A percentile compares a stretch with the other conserved stretches of the same genome.
These are phyloP conservation scores for Prionailurus bengalensis DNA, from an alignment of 2,113 vertebrate genomes.

Conservation along the genomic window DNA sequence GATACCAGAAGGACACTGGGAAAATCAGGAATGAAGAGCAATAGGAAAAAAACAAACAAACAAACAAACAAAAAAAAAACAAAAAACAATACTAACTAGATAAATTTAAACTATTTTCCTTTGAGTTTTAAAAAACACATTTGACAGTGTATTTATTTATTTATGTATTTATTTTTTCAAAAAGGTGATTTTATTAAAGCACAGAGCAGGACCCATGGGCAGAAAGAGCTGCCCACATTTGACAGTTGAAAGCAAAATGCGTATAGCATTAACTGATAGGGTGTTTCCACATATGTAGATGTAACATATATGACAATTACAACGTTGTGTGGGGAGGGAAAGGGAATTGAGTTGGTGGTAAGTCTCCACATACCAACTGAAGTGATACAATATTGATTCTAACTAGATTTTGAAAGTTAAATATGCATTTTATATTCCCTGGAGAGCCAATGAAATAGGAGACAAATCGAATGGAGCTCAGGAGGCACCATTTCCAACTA, in stretches of 20 bases:
- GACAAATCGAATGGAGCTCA: neutral
- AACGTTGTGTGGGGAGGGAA: neutral
- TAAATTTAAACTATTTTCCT: neutral
- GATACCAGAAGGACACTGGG: neutral
- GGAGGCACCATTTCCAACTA: neutral
- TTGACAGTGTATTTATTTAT: neutral
- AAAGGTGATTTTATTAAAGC: too few relatives aligned
- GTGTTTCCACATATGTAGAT: neutral
- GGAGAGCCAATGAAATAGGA: neutral
- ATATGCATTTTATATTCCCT: neutral
- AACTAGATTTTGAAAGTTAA: neutral
- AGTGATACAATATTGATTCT: neutral
- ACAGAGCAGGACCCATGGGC: too few relatives aligned
- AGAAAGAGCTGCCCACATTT: neutral
- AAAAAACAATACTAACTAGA: neutral
- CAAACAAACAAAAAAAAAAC: rapidly evolving
- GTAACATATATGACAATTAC: neutral
- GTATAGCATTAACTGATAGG: neutral
- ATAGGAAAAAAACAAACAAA: neutral
- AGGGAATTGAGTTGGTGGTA: neutral
- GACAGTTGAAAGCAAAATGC: neutral
- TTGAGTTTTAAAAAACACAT: neutral
- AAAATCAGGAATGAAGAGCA: conserved; percentile 22
- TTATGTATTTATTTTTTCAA: too few relatives aligned
- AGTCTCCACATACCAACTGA: neutral